Conservation (phyloP, 2,888 invertebrate species). For the Cantharis rustica region DNA sequence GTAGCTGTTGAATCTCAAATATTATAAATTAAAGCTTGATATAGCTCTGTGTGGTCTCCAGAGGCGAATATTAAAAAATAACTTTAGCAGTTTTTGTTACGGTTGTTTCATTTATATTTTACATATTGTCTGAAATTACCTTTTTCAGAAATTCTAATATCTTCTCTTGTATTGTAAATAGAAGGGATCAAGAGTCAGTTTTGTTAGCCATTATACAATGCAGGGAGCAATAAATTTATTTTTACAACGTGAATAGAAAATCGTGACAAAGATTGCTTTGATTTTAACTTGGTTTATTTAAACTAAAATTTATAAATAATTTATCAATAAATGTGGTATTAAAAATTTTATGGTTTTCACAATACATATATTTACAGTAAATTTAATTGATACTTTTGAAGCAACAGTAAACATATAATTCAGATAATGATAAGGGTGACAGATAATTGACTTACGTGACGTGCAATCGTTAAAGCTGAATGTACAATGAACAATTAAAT, state of each 20-base stretch:
- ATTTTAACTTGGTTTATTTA: not conserved
- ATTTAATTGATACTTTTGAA: not conserved
- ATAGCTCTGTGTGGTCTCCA: no score
- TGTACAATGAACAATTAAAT: not conserved
- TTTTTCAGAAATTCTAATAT: not conserved
- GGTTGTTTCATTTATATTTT: not conserved
- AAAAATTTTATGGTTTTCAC: not conserved
- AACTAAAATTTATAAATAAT: not conserved
- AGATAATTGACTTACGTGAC: not conserved
- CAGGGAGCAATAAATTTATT: not conserved
- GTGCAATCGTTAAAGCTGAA: not conserved
- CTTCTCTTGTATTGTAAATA: not conserved
- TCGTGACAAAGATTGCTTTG: not conserved
- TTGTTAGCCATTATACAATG: not conserved
- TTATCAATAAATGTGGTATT: not conserved
- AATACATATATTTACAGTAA: not conserved
- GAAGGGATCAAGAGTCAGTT: not conserved
- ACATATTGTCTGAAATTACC: not conserved
- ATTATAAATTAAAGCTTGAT: no score
- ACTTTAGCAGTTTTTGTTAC: not conserved
- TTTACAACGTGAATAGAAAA: not conserved
- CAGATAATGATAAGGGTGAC: not conserved
- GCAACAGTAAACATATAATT: not conserved
- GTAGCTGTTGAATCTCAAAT: no score
- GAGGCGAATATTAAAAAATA: no score